Evolutionary conservation across 2,888 invertebrate genomes (phyloP), one percentile per base, ranked within the genome.

Genomic region (Eristalinus aeneus): DNA sequence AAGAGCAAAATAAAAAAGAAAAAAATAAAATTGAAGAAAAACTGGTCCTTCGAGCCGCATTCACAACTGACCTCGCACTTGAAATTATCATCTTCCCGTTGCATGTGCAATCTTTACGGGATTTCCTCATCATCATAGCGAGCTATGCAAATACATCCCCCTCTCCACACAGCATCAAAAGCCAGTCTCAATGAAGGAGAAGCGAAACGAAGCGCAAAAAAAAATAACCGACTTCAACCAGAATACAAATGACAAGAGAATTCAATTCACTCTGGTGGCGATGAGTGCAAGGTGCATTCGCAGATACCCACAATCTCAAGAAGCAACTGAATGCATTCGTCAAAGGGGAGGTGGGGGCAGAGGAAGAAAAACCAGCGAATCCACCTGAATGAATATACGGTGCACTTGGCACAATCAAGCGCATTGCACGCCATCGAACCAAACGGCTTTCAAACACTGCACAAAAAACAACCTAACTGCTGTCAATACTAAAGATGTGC

Each of bases 231-330:
- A 68, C 76, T 84, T 75, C 75, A 75, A 20, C 71, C 46, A 80
- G 84, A 84, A 84, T 84, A 84, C 67, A 85, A 80, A 85, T 85
- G 75, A 80, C 84, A 85, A 68, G 72, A 76, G 76, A 85, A 85
- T 85, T 80, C 72, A 80, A 80, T 80, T 76, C 72, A 67, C 68
- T 76, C 72, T 56, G 34, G 67, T 58, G 68, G 67, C 63, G 27
- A 5, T 27, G 27, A 27, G 65, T 67, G 74, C 84, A 71, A 79
- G 84, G 79, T 84, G 84, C 79, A 83, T 36, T 56, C 56, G 46
- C 56, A 75, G 84, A 71, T 81, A 74, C 46, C 63, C 61, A 85
- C 67, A 16, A 46, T 46, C 67, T 80, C 39, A 68, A 80, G 80
- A 75, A 46, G 46, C 75, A 84, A 58, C 80, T 80, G 84, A 84